Percentiles rank a stretch among this genome's conserved stretches.
Conservation (phyloP, 2,888 invertebrate genomes). For the Ochropacha duplaris region DNA sequence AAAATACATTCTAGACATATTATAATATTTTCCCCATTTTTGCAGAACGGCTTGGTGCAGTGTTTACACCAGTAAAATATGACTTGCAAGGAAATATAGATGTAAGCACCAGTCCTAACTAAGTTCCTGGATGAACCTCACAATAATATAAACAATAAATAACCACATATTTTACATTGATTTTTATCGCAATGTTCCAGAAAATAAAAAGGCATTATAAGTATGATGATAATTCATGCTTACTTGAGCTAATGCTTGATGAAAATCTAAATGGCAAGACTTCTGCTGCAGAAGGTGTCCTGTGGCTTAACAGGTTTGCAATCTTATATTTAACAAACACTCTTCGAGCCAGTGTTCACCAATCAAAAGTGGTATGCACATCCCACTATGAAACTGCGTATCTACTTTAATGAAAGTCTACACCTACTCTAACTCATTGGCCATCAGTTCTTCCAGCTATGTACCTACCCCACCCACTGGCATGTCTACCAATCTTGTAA, state of each 20-base stretch:
- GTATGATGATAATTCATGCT: conserved; percentile 79
- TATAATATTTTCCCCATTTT: too few species aligned
- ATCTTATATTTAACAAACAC: background rate
- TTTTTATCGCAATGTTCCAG: conserved; percentile 58
- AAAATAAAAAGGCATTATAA: conserved; percentile 84
- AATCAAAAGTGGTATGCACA: too few species aligned
- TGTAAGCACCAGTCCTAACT: conserved; percentile 70
- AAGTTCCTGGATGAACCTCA: background rate
- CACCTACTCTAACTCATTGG: too few species aligned
- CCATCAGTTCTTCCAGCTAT: too few species aligned
- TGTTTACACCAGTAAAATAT: conserved; percentile 88
- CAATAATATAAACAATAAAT: background rate
- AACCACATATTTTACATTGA: too few species aligned
- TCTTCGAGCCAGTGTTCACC: background rate
- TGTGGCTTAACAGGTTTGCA: conserved; percentile 89
- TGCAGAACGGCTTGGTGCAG: conserved; percentile 88
- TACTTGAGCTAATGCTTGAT: conserved; percentile 86
- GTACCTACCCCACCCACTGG: too few species aligned
- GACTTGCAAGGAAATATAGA: conserved; percentile 91
- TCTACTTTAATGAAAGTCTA: too few species aligned
- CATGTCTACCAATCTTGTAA: too few species aligned
- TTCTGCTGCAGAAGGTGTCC: conserved; percentile 84
- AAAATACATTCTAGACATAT: too few species aligned
- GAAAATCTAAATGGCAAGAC: conserved; percentile 81
- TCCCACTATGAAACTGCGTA: too few species aligned